phyloP scores from a whole-genome alignment of 1,140 invertebrate genomes.

The Neodiprion pinetum region DNA sequence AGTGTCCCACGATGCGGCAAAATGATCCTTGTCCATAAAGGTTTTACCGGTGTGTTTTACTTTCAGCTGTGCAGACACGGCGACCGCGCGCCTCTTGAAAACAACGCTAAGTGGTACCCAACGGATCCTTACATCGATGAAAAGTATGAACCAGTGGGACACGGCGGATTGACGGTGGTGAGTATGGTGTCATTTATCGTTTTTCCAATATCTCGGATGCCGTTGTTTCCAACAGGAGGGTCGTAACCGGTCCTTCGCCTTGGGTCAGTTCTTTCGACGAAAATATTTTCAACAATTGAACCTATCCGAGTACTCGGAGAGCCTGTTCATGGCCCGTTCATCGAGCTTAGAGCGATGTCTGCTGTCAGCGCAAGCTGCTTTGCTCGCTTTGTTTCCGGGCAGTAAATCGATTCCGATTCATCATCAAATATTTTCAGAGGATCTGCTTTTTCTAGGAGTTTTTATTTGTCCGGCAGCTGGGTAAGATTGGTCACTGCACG shows the following conservation, averaged over 20 bases:
- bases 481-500: neutral
- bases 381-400: neutral
- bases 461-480: neutral
- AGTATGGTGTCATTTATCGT: slow-evolving; percentile 39
- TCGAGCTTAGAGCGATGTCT: neutral
- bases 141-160: slow-evolving; percentile 71
- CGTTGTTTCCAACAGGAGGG: neutral
- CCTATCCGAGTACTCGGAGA: neutral
- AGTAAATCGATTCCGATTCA: neutral
- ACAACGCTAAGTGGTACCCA: slow-evolving; percentile 64
- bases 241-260: neutral
- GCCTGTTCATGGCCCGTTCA: neutral
- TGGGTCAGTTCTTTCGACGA: neutral
- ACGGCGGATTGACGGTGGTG: slow-evolving; percentile 78
- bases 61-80: slow-evolving; percentile 77
- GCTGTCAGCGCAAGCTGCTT: neutral
- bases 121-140: slow-evolving; percentile 67
- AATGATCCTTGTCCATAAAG: neutral
- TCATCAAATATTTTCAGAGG: neutral
- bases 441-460: neutral
- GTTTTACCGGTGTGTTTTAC: too few relatives aligned
- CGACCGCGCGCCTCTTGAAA: slow-evolving; percentile 72
- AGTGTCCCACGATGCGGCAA: neutral
- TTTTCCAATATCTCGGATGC: neutral
- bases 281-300: neutral